A percentile compares a stretch with the other conserved stretches of the same genome.
These are phyloP conservation scores for Xanthorhoe spadicearia DNA, from an alignment of 2,888 invertebrate genomes.

Conservation along the genomic window DNA sequence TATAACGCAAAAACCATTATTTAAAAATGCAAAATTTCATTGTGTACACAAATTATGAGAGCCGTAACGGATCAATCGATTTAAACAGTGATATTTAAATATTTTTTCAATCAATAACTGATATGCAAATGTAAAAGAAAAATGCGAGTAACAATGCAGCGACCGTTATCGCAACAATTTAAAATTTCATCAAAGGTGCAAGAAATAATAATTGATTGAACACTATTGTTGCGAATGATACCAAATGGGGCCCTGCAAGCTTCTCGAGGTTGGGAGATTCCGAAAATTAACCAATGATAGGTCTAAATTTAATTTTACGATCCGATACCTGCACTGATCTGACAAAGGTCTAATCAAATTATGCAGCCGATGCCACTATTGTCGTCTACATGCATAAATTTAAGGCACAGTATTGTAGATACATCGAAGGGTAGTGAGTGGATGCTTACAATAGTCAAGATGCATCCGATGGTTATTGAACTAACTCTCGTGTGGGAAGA, in stretches of 20 bases:
- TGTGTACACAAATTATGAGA: constrained; percentile 67
- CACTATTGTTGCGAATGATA: constrained; percentile 77
- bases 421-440: constrained; percentile 72
- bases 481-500: constrained; percentile 78
- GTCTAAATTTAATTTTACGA: constrained; percentile 84
- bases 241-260: constrained; percentile 61
- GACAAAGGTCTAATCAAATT: constrained; percentile 84
- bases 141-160: constrained; percentile 70
- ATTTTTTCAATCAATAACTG: constrained; percentile 84
- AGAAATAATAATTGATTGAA: constrained; percentile 83
- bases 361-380: constrained; percentile 82
- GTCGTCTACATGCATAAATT: constrained; percentile 81
- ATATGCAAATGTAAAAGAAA: constrained; percentile 79
- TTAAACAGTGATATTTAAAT: constrained; percentile 78
- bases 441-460: constrained; percentile 70
- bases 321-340: constrained; percentile 78
- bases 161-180: constrained; percentile 82
- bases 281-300: constrained; percentile 84
- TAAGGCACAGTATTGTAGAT: constrained; percentile 76
- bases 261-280: constrained; percentile 76
- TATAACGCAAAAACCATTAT: constrained; percentile 62
- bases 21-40: constrained; percentile 63
- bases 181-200: constrained; percentile 81
- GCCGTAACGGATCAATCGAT: constrained; percentile 80
- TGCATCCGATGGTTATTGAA: constrained; percentile 74